phyloP scores from a whole-genome alignment of 2,797 vertebrate genomes.

The Sebastes elongatus region DNA sequence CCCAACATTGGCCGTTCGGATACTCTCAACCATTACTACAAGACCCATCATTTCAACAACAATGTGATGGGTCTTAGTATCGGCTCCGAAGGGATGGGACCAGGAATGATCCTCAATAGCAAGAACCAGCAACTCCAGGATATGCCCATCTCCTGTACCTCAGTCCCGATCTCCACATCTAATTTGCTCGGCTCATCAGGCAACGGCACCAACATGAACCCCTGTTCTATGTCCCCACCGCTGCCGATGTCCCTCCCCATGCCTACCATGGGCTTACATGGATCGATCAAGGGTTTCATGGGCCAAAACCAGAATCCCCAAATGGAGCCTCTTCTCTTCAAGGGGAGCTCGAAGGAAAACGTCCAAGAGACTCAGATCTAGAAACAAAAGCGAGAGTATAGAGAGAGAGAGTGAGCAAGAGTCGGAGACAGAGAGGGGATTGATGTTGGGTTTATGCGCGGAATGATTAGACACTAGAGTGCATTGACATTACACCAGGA shows the following conservation, averaged over 20 bases:
- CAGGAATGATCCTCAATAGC: conserved; percentile 73
- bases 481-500: conserved; percentile 81
- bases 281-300: conserved; percentile 87
- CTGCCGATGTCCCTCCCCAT: conserved; percentile 85
- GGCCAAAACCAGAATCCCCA: conserved; percentile 85
- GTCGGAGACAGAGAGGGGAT: conserved; percentile 74
- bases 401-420: conserved; percentile 63
- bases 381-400: conserved; percentile 64
- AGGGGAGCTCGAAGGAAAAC: conserved; percentile 95
- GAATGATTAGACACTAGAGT: conserved; percentile 79
- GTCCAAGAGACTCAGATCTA: conserved; percentile 97
- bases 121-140: conserved; percentile 80
- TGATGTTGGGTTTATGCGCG: conserved; percentile 75
- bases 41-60: conserved; percentile 91
- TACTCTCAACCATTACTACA: conserved; percentile 94
- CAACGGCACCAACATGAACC: conserved; percentile 75
- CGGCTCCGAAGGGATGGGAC: conserved; percentile 69
- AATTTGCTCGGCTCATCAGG: conserved; percentile 78
- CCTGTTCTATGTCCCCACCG: conserved; percentile 80
- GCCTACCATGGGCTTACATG: conserved; percentile 83
- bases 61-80: conserved; percentile 84
- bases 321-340: conserved; percentile 94
- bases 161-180: conserved; percentile 79
- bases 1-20: conserved; percentile 90
- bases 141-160: conserved; percentile 81